A percentile compares a stretch with the other conserved stretches of the same genome.
Conservation (phyloP, 2,113 vertebrate species). For the Oophaga pumilio region DNA sequence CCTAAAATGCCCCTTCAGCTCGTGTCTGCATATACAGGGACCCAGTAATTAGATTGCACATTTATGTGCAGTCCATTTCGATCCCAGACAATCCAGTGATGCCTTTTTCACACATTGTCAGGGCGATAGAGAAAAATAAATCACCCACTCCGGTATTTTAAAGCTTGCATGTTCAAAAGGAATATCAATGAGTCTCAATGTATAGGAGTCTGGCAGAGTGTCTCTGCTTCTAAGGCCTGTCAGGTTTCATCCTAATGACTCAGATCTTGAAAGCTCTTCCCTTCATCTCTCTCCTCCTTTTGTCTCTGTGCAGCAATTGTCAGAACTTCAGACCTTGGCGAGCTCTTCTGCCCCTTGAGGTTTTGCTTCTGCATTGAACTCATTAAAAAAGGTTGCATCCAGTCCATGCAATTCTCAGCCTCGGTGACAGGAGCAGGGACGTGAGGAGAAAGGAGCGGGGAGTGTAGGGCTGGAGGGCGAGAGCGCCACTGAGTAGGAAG, state of each 20-base stretch:
- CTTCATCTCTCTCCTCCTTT: constrained; percentile 57
- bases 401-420: constrained; percentile 56
- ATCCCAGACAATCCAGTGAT: not conserved
- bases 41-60: not conserved
- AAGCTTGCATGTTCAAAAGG: constrained; percentile 51
- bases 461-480: constrained; percentile 13
- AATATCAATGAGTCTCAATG: constrained; percentile 55
- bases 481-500: constrained; percentile 21
- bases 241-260: constrained; percentile 59
- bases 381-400: constrained; percentile 58
- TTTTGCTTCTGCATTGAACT: constrained; percentile 58
- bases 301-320: constrained; percentile 57
- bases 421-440: constrained; percentile 55
- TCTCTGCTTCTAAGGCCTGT: constrained; percentile 56
- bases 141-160: constrained; percentile 34
- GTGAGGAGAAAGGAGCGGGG: constrained; percentile 43
- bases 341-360: constrained; percentile 57
- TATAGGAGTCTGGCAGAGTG: constrained; percentile 46
- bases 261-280: constrained; percentile 57
- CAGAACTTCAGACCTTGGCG: constrained; percentile 57
- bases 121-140: constrained; percentile 33
- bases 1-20: not conserved
- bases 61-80: constrained; percentile 13
- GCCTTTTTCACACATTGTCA: constrained; percentile 17
- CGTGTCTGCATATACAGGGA: not conserved